These are phyloP conservation scores for Podotricha telesiphe DNA, from an alignment of 2,888 invertebrate species.

Conservation along the genomic window DNA sequence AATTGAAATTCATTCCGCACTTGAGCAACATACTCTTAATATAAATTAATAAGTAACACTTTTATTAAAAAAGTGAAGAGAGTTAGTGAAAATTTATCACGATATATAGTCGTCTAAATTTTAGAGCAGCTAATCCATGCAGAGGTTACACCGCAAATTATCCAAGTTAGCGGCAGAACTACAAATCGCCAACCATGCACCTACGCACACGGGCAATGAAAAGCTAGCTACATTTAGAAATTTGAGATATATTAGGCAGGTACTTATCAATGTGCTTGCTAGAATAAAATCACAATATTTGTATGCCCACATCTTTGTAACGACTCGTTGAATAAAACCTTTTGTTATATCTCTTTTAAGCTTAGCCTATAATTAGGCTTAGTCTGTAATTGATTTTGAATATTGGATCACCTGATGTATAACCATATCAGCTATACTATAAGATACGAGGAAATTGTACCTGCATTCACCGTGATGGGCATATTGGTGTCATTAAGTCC, in stretches of 20 bases:
- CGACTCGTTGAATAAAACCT: too few species aligned
- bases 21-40: neutral
- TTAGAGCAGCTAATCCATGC: conserved; percentile 17
- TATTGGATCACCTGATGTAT: too few species aligned
- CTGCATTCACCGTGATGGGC: too few species aligned
- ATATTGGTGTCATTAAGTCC: too few species aligned
- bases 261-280: neutral
- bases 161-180: conserved; percentile 23
- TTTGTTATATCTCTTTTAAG: too few species aligned
- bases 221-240: neutral
- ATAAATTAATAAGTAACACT: neutral
- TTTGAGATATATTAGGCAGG: neutral
- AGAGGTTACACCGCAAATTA: conserved; percentile 24
- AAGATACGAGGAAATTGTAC: too few species aligned
- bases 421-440: too few species aligned
- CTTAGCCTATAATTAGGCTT: too few species aligned
- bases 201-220: neutral
- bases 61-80: neutral
- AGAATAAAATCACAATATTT: too few species aligned
- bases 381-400: too few species aligned
- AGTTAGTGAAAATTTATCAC: neutral
- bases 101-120: conserved; percentile 8
- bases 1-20: neutral
- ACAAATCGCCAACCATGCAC: conserved; percentile 13
- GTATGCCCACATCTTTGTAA: too few species aligned